Percentiles rank a stretch among this genome's conserved stretches.
These are phyloP conservation scores for Chymomyza procnemis DNA, from an alignment of 2,888 invertebrate genomes.

Conservation along the genomic window DNA sequence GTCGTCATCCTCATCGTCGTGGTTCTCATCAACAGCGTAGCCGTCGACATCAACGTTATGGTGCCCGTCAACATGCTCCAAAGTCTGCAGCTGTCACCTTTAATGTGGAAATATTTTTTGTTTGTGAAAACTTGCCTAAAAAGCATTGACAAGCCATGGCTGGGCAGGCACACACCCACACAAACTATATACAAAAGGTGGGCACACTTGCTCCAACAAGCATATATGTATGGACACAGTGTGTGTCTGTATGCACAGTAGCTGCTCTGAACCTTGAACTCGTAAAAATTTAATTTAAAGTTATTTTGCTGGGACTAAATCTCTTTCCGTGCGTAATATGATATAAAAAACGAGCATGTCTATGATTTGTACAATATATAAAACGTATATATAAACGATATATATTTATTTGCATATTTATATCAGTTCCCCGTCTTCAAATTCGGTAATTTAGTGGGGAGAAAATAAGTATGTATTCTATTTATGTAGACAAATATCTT, in stretches of 20 bases:
- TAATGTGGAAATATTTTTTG: slow-evolving; percentile 60
- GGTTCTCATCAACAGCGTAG: background rate
- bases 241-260: background rate
- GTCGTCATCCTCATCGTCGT: background rate
- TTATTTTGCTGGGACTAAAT: background rate
- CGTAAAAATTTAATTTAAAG: background rate
- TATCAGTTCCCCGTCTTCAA: too few relatives aligned
- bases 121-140: slow-evolving; percentile 1
- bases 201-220: background rate
- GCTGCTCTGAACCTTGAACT: background rate
- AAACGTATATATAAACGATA: too few relatives aligned
- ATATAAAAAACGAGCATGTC: too few relatives aligned
- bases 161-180: slow-evolving; percentile 20
- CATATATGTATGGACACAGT: background rate
- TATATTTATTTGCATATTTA: too few relatives aligned
- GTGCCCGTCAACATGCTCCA: slow-evolving; percentile 17
- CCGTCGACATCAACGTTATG: background rate
- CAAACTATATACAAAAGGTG: background rate
- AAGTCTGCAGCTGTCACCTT: slow-evolving; percentile 66
- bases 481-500: too few relatives aligned
- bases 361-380: too few relatives aligned
- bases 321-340: too few relatives aligned
- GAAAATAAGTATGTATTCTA: too few relatives aligned
- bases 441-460: too few relatives aligned
- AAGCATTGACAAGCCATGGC: slow-evolving; percentile 48